Evolutionary conservation across 2,888 invertebrate species (phyloP).

Genomic region (Barypeithes pellucidus): DNA sequence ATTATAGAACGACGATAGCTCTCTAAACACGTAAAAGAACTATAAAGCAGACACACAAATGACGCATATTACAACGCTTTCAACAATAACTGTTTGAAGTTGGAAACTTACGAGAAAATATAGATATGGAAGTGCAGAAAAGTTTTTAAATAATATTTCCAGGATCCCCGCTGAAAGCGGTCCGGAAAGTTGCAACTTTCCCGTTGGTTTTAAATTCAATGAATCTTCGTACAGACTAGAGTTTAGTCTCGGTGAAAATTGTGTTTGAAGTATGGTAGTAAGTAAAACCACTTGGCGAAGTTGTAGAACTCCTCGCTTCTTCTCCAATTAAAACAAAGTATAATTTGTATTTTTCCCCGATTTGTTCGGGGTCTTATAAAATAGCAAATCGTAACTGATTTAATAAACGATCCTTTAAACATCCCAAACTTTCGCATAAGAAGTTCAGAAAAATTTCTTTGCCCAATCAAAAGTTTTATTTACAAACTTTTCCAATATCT

Average conservation of each 20-base stretch:
- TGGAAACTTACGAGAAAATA: slow-evolving; percentile 43
- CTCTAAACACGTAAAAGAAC: slow-evolving; percentile 13
- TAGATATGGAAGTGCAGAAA: slow-evolving; percentile 40
- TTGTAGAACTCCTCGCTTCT: no score
- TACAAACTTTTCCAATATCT: slow-evolving; percentile 53
- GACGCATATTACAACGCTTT: slow-evolving; percentile 41
- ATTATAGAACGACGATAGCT: background rate
- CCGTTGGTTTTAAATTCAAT: slow-evolving; percentile 28
- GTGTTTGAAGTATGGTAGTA: no score
- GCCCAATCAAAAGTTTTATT: slow-evolving; percentile 53
- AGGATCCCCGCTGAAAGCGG: slow-evolving; percentile 18
- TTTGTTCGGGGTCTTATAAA: no score
- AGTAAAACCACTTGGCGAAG: no score
- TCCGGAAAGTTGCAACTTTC: slow-evolving; percentile 30
- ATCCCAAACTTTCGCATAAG: slow-evolving; percentile 32
- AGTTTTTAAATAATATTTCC: slow-evolving; percentile 48
- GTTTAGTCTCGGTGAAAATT: slow-evolving; percentile 6
- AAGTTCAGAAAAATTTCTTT: slow-evolving; percentile 52
- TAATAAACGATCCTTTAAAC: background rate
- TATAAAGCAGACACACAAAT: slow-evolving; percentile 31
- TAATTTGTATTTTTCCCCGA: no score
- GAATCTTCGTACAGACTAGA: slow-evolving; percentile 21
- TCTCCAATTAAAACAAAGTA: no score
- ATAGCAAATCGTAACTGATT: no score
- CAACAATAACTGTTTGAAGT: slow-evolving; percentile 45